Conservation (phyloP, 2,113 vertebrate species). For the Camarhynchus parvulus region DNA sequence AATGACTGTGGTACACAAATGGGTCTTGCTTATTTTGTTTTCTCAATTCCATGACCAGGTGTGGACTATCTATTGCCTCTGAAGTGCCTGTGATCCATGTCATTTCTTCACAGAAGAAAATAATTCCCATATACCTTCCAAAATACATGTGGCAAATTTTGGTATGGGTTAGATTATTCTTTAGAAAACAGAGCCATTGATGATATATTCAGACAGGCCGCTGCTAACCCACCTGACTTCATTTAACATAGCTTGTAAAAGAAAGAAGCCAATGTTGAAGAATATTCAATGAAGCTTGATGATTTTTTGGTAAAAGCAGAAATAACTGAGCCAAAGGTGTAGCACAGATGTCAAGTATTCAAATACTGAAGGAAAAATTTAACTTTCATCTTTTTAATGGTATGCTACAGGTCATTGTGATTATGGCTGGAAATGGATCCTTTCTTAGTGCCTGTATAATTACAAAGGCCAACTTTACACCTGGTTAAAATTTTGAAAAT, state of each 20-base stretch:
- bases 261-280: not conserved
- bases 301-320: not conserved
- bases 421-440: not conserved
- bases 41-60: not conserved
- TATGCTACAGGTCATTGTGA: not conserved
- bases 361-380: not conserved
- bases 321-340: not conserved
- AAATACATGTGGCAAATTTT: not conserved
- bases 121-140: not conserved
- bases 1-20: not conserved
- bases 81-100: not conserved
- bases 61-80: not conserved
- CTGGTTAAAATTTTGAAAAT: not conserved
- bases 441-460: not conserved
- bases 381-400: not conserved
- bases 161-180: not conserved
- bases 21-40: not conserved
- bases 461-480: not conserved
- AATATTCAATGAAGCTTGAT: not conserved
- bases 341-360: not conserved
- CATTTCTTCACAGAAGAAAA: not conserved
- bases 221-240: not conserved
- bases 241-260: not conserved
- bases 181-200: not conserved
- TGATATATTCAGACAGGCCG: not conserved